phyloP scores from a whole-genome alignment of 2,888 invertebrate species.

The Eumerus sabulonum region DNA sequence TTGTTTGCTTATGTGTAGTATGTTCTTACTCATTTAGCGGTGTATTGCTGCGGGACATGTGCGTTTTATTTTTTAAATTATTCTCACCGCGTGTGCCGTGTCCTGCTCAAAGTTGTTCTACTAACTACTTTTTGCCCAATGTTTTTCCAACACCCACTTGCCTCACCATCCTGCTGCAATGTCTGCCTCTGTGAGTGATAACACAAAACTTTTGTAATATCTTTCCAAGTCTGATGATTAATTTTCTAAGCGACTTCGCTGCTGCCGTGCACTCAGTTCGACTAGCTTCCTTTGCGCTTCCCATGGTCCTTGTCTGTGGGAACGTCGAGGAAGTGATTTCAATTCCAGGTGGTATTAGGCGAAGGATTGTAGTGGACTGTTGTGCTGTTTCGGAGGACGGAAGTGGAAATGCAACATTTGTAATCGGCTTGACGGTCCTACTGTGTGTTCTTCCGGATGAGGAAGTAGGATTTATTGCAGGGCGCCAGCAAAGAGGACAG shows the following conservation, averaged over 20 bases:
- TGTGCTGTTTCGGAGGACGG: too few relatives aligned
- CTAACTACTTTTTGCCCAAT: background rate
- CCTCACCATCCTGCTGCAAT: background rate
- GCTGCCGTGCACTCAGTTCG: background rate
- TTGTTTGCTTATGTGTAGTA: constrained; percentile 26
- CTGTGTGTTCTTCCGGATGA: too few relatives aligned
- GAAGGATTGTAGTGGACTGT: background rate
- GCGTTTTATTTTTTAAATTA: constrained; percentile 49
- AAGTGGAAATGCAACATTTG: too few relatives aligned
- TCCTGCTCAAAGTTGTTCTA: constrained; percentile 12
- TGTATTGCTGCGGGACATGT: constrained; percentile 16
- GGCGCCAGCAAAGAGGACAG: too few relatives aligned
- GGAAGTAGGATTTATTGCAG: too few relatives aligned
- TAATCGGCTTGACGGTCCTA: too few relatives aligned
- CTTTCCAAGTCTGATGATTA: constrained; percentile 49
- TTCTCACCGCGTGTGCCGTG: constrained; percentile 9
- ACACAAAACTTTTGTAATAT: constrained; percentile 52
- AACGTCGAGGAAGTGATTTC: constrained; percentile 25
- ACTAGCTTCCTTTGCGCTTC: background rate
- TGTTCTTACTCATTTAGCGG: constrained; percentile 23
- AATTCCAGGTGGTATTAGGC: constrained; percentile 32
- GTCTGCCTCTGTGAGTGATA: constrained; percentile 26
- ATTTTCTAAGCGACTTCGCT: constrained; percentile 49
- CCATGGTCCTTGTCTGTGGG: background rate
- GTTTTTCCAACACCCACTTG: background rate